Evolutionary conservation across 2,888 invertebrate species (phyloP).

Genomic region (Xanthia icteritia): DNA sequence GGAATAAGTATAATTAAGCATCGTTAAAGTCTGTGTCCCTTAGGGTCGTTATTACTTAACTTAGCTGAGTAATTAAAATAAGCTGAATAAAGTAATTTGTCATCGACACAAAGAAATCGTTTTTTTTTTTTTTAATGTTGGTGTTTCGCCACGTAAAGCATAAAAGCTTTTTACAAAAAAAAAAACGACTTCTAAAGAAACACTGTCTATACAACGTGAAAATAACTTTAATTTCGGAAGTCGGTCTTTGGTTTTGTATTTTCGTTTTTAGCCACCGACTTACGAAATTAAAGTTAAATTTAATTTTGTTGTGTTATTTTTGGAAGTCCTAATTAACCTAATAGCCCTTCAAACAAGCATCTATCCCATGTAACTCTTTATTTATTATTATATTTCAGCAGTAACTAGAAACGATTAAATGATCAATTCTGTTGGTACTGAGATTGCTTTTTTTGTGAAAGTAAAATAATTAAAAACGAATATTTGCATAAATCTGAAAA

Average conservation of each 20-base stretch:
- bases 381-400: background rate
- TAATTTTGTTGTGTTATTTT: no score
- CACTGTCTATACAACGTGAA: no score
- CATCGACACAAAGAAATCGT: background rate
- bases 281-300: no score
- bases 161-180: no score
- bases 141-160: background rate
- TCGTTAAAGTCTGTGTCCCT: background rate
- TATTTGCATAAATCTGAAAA: background rate
- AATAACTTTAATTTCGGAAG: no score
- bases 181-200: no score
- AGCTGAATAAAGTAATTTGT: background rate
- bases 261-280: no score
- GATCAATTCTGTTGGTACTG: background rate
- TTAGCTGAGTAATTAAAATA: background rate
- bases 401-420: background rate
- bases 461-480: background rate
- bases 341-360: background rate
- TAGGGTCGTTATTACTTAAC: background rate
- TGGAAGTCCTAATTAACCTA: background rate
- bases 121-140: background rate
- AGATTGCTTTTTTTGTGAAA: background rate
- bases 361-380: background rate
- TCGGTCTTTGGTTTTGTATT: no score
- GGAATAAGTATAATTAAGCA: constrained; percentile 11